Percentiles rank a stretch among this genome's conserved stretches.
Evolutionary conservation across 2,113 vertebrate species (phyloP).

Genomic region (Acinonyx jubatus): DNA sequence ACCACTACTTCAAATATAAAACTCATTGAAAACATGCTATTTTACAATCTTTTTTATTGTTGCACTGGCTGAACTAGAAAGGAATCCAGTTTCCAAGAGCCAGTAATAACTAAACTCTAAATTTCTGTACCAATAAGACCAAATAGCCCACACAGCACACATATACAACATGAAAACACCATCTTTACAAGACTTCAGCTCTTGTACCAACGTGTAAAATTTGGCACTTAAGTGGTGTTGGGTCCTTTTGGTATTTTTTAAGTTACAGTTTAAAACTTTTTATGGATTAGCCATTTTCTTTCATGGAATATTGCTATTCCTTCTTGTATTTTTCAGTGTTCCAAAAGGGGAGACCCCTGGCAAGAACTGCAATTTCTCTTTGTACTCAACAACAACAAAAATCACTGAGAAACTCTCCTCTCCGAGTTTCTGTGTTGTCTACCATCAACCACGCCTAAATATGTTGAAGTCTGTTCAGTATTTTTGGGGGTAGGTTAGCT

Average conservation of each 20-base stretch:
- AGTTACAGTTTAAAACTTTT: not conserved
- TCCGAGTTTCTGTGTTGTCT: not conserved
- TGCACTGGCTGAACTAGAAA: not conserved
- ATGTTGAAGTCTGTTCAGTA: not conserved
- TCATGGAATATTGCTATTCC: not conserved
- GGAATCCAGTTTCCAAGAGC: not conserved
- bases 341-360: not conserved
- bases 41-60: not conserved
- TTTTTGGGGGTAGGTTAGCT: not conserved
- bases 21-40: not conserved
- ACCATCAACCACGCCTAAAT: not conserved
- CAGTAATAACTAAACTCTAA: not conserved
- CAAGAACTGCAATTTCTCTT: not conserved
- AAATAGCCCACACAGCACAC: not conserved
- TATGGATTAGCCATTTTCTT: not conserved
- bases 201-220: not conserved
- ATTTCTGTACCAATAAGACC: not conserved
- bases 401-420: not conserved
- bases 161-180: not conserved
- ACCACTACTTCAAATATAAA: constrained; percentile 21
- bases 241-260: not conserved
- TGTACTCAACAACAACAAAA: not conserved
- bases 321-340: not conserved
- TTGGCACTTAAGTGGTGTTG: not conserved
- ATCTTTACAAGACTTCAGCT: not conserved